phyloP scores from a whole-genome alignment of 1,140 invertebrate species.

The Mycetomoellerius zeteki region DNA sequence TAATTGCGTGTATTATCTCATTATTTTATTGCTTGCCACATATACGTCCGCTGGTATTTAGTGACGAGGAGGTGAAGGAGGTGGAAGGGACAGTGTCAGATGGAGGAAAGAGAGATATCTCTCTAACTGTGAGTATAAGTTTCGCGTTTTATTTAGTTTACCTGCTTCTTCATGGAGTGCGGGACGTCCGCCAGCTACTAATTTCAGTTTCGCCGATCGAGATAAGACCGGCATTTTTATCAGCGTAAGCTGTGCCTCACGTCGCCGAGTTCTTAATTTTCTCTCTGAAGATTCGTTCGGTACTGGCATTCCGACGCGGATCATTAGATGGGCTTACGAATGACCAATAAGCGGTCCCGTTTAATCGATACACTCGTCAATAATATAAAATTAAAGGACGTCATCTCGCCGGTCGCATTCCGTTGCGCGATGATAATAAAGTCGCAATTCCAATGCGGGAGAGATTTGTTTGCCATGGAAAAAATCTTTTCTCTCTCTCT shows the following conservation, averaged over 20 bases:
- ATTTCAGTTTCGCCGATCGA: slow-evolving; percentile 81
- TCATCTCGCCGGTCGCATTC: slow-evolving; percentile 42
- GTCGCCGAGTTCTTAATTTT: slow-evolving; percentile 73
- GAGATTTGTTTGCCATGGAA: not conserved
- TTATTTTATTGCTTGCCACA: slow-evolving; percentile 66
- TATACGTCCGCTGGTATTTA: not conserved
- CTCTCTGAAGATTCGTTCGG: slow-evolving; percentile 2
- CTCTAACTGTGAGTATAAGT: slow-evolving; percentile 73
- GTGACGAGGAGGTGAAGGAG: not conserved
- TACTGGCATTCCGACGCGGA: slow-evolving; percentile 55
- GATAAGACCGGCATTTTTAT: slow-evolving; percentile 81
- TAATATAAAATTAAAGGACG: slow-evolving; percentile 64
- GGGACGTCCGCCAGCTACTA: slow-evolving; percentile 79
- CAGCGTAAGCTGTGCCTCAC: slow-evolving; percentile 60
- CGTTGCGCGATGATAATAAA: slow-evolving; percentile 53
- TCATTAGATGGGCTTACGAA: slow-evolving; percentile 62
- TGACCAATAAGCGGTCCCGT: slow-evolving; percentile 45
- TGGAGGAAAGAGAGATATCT: slow-evolving; percentile 48
- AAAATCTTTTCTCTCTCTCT: not conserved
- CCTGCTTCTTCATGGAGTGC: slow-evolving; percentile 62
- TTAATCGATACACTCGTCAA: slow-evolving; percentile 53
- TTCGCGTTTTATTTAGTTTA: slow-evolving; percentile 70
- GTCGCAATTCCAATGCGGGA: slow-evolving; percentile 28
- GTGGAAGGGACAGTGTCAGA: not conserved
- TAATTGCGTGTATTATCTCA: slow-evolving; percentile 71